A percentile compares a stretch with the other conserved stretches of the same genome.
phyloP scores from a whole-genome alignment of 1,140 invertebrate genomes.

The Oedothorax gibbosus region DNA sequence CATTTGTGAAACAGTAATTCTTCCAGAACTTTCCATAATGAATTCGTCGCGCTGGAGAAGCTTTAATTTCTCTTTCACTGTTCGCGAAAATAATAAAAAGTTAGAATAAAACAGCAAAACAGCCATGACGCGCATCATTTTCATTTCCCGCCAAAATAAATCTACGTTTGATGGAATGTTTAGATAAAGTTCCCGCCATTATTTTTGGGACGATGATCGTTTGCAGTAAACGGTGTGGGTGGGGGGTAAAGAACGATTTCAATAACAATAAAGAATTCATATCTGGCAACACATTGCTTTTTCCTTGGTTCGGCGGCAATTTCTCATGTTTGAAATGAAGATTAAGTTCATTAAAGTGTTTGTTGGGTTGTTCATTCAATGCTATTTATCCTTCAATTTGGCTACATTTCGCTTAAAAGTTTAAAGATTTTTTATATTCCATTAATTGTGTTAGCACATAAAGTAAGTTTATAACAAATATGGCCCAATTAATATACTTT shows the following conservation, averaged over 20 bases:
- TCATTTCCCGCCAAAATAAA: conserved; percentile 45
- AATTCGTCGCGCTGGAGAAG: conserved; percentile 28
- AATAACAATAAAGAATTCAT: conserved; percentile 53
- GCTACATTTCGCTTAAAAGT: too few relatives aligned
- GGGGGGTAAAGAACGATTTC: background rate
- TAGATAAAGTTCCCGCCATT: conserved; percentile 42
- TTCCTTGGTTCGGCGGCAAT: conserved; percentile 32
- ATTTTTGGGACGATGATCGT: conserved; percentile 38
- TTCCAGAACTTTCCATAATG: conserved; percentile 33
- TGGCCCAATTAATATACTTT: background rate
- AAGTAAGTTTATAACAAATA: too few relatives aligned
- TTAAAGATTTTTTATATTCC: too few relatives aligned
- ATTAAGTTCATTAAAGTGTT: conserved; percentile 55
- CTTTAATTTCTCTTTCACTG: conserved; percentile 41
- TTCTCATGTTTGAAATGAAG: conserved; percentile 16
- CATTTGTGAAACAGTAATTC: conserved; percentile 23
- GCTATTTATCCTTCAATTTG: too few relatives aligned
- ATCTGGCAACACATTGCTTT: conserved; percentile 49
- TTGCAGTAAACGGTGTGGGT: background rate
- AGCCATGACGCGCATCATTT: conserved; percentile 9
- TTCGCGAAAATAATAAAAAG: conserved; percentile 47
- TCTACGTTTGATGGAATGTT: conserved; percentile 48
- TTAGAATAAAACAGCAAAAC: conserved; percentile 53
- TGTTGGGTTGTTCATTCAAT: background rate
- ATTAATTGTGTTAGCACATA: too few relatives aligned